These are phyloP conservation scores for Kradibia gibbosae DNA, from an alignment of 1,140 invertebrate species.

Conservation along the genomic window DNA sequence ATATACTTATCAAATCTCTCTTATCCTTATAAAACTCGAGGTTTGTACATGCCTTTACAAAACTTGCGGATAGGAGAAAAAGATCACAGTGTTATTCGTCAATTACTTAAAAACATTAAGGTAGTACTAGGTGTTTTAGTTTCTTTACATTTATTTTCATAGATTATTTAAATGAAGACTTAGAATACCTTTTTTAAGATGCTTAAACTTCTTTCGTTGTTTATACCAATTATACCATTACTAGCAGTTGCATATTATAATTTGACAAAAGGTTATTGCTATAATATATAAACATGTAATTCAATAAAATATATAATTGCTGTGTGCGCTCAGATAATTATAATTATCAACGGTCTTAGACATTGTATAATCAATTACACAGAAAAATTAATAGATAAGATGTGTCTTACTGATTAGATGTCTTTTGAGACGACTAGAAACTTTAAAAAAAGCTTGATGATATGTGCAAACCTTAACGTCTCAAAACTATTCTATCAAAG, in stretches of 20 bases:
- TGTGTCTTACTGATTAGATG: background rate
- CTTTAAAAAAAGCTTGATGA: background rate
- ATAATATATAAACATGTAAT: too few species aligned
- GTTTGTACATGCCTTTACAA: background rate
- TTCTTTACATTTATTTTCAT: background rate
- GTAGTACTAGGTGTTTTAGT: background rate
- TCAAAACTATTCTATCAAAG: background rate
- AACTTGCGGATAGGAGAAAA: constrained; percentile 10
- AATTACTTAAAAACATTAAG: constrained; percentile 63
- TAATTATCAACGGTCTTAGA: too few species aligned
- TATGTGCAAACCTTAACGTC: constrained; percentile 15
- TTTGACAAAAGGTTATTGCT: too few species aligned
- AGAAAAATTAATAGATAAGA: too few species aligned
- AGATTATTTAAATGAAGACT: constrained; percentile 28
- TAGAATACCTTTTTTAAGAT: too few species aligned
- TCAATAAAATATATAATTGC: too few species aligned
- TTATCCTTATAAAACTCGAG: background rate
- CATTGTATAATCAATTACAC: too few species aligned
- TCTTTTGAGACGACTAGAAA: background rate
- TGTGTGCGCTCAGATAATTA: too few species aligned
- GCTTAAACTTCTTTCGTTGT: too few species aligned
- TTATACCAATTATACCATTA: too few species aligned
- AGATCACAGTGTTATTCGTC: constrained; percentile 56
- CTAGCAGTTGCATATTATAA: too few species aligned
- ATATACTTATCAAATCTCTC: background rate